Evolutionary conservation across 2,888 invertebrate species (phyloP), one percentile per base, ranked within the genome.

Genomic region (Pycnomerus fuliginosus): DNA sequence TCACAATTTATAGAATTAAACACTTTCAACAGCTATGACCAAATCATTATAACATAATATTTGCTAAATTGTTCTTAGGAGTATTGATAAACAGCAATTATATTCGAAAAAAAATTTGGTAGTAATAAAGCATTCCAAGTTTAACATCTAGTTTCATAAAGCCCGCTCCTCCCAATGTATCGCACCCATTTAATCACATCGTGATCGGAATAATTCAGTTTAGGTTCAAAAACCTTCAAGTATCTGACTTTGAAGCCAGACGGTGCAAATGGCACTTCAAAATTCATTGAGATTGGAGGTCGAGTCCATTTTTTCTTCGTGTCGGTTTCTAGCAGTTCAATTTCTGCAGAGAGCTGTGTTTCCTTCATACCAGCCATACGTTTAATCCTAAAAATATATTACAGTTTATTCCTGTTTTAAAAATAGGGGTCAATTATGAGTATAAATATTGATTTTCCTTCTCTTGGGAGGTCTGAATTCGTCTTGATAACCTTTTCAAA

Each of bases 121-220:
- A n/a, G n/a, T n/a, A n/a, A n/a, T n/a, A n/a, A n/a, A n/a, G n/a
- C n/a, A n/a, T n/a, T n/a, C n/a, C n/a, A n/a, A n/a, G n/a, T 37
- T 31, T 84, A 99, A 79, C 99, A 99, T 75, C 99, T 80, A 23
- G 99, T 99, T 78, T 99, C 99, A 72, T 99, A 99, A 28, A 99
- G 83, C 42, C 99, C 99, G 70, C 97, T 98, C 66, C 97, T 86
- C 29, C 99, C 99, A 67, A 99, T 99, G 76, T 99, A 99, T 16
- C 99, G 84, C 54, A 99, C 99, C 99, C 99, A 99, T 85, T 99
- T 99, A 70, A 99, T 98, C 56, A 99, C 99, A 73, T 99, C 99
- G 66, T 99, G 98, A 75, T 99, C 99, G 1, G 97, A 98, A 75
- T 99, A 99, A 79, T 99, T 99, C 61, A 99, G 80, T 72, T 99